Evolutionary conservation across 2,113 vertebrate species (phyloP), one percentile per base, ranked within the genome.

Genomic region (Dicerorhinus sumatrensis): DNA sequence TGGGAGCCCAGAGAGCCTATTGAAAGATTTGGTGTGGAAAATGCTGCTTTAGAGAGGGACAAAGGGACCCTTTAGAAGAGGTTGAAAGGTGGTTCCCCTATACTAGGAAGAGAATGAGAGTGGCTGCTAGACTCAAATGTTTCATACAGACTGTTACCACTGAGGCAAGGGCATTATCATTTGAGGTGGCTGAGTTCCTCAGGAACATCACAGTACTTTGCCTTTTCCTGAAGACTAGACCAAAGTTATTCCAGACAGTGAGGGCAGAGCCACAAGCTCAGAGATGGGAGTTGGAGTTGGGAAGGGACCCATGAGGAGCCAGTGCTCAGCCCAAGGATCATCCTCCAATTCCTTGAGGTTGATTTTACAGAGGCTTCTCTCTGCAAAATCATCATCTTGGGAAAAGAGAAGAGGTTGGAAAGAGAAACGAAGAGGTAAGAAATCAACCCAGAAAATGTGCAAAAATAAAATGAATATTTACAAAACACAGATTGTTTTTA

Each of bases 281-380:
- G 80, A 69, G 73, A 14, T 58, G 72, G 54, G 27, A 20, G 0
- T 6, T 2, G 6, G 48, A 21, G 3, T 51, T 7, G 6, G 4
- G 33, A 54, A 51, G 6, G 16, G 6, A 69, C 65, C 7, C 31
- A 75, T 5, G 14, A 9, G 8, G 21, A 65, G 48, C 16, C n/a
- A 6, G 27, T 21, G 1, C 10, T 42, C 51, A 8, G n/a, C 2
- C 9, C 16, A 39, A 3, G 10, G 20, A 8, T 33, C 14, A 3
- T 87, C 13, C 46, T 84, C n/a, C 20, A 33, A 2, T 36, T 89
- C 13, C n/a, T 93, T 80, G 20, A 56, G 6, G 12, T 6, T 39
- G 42, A 46, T 29, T 16, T 54, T 39, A 75, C 9, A 87, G 42
- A 86, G 54, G 20, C 6, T 70, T 76, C 33, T 60, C 3, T 3